These are phyloP conservation scores for Torymus aiolomorphi DNA, from an alignment of 2,888 invertebrate genomes.

Conservation along the genomic window DNA sequence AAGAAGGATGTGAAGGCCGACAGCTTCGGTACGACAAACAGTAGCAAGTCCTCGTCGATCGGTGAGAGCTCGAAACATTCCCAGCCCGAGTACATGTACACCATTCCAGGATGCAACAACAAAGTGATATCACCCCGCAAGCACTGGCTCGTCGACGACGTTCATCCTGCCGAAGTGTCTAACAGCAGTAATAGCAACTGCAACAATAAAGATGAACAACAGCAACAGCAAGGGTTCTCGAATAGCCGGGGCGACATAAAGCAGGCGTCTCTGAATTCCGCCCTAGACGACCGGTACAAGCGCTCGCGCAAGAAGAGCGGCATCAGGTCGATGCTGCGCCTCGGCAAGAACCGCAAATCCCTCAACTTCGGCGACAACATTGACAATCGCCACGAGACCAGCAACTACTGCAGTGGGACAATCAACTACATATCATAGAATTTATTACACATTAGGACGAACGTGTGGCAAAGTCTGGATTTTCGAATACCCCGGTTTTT, in stretches of 20 bases:
- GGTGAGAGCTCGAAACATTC: slow-evolving; percentile 66
- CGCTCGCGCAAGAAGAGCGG: slow-evolving; percentile 73
- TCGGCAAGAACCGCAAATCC: slow-evolving; percentile 73
- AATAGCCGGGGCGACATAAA: slow-evolving; percentile 83
- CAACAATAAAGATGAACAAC: too few species aligned
- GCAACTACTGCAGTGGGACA: slow-evolving; percentile 74
- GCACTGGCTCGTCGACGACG: slow-evolving; percentile 88
- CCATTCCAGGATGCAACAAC: slow-evolving; percentile 72
- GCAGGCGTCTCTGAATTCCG: slow-evolving; percentile 87
- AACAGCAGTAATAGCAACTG: slow-evolving; percentile 72
- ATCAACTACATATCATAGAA: slow-evolving; percentile 74
- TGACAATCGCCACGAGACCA: slow-evolving; percentile 71
- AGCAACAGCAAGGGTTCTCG: slow-evolving; percentile 79
- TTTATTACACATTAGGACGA: slow-evolving; percentile 52
- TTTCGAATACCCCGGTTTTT: slow-evolving; percentile 54
- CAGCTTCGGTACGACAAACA: slow-evolving; percentile 56
- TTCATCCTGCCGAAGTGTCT: slow-evolving; percentile 70
- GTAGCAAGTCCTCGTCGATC: slow-evolving; percentile 46
- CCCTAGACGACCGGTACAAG: slow-evolving; percentile 73
- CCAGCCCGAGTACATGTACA: slow-evolving; percentile 70
- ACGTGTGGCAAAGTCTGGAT: slow-evolving; percentile 51
- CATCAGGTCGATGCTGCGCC: slow-evolving; percentile 72
- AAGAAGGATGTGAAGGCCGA: slow-evolving; percentile 64
- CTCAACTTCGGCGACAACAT: slow-evolving; percentile 74
- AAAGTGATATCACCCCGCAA: slow-evolving; percentile 81